phyloP scores from a whole-genome alignment of 1,140 invertebrate genomes.

The Monomorium pharaonis region DNA sequence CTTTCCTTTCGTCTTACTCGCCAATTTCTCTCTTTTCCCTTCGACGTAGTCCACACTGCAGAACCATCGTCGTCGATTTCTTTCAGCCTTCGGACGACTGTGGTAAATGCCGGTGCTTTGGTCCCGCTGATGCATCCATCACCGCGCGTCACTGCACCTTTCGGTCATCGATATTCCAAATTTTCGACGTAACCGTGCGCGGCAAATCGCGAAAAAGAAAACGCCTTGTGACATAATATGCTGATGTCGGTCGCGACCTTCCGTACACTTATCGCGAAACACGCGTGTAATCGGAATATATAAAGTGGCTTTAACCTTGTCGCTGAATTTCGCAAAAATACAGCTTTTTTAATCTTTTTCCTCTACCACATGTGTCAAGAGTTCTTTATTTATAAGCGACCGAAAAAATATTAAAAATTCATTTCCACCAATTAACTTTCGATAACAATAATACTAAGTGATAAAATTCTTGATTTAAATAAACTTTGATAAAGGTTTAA shows the following conservation, averaged over 20 bases:
- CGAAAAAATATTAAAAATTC: neutral
- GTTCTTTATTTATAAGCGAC: neutral
- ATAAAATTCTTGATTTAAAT: too few relatives aligned
- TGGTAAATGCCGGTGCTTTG: conserved; percentile 66
- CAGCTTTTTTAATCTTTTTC: neutral
- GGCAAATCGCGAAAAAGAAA: conserved; percentile 13
- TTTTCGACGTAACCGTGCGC: conserved; percentile 11
- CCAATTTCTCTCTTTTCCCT: conserved; percentile 32
- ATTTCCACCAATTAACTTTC: too few relatives aligned
- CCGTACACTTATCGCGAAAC: conserved; percentile 9
- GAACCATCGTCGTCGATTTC: conserved; percentile 67
- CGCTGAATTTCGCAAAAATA: neutral
- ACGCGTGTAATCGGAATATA: neutral
- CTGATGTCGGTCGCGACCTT: conserved; percentile 19
- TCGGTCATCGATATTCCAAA: conserved; percentile 38
- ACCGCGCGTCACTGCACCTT: conserved; percentile 52
- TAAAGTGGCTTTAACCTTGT: neutral
- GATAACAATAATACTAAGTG: too few relatives aligned
- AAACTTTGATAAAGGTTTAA: neutral
- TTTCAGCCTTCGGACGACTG: conserved; percentile 55
- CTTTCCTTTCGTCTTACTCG: conserved; percentile 7
- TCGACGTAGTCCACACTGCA: too few relatives aligned
- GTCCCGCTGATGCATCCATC: conserved; percentile 62
- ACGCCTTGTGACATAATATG: conserved; percentile 7
- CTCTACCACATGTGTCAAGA: neutral